Conservation (phyloP, 2,888 invertebrate species). For the Petrolisthes manimaculis region DNA sequence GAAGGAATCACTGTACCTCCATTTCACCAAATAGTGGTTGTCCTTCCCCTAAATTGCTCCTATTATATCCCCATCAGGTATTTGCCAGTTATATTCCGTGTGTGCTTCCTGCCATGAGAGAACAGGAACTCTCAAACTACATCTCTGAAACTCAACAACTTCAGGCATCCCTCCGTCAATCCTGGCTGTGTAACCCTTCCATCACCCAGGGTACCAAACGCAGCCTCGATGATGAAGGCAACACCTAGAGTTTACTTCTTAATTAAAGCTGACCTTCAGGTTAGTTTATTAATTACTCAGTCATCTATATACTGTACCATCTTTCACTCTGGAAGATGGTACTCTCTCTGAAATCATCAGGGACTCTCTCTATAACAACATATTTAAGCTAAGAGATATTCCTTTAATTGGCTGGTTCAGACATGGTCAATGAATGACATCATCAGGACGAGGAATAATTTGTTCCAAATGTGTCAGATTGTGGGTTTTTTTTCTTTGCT, state of each 20-base stretch:
- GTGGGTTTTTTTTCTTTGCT: too few relatives aligned
- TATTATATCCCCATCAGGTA: slow-evolving; percentile 13
- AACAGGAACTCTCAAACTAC: slow-evolving; percentile 46
- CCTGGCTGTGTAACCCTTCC: slow-evolving; percentile 20
- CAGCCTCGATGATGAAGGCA: slow-evolving; percentile 44
- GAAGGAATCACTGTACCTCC: background rate
- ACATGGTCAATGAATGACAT: too few relatives aligned
- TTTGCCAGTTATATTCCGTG: slow-evolving; percentile 53
- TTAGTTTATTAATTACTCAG: too few relatives aligned
- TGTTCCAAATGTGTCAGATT: too few relatives aligned
- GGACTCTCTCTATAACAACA: too few relatives aligned
- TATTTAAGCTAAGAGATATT: too few relatives aligned
- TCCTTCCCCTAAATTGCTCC: background rate
- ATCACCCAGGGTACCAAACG: slow-evolving; percentile 44
- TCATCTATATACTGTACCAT: too few relatives aligned
- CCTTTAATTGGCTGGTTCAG: too few relatives aligned
- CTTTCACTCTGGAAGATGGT: too few relatives aligned
- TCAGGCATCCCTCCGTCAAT: slow-evolving; percentile 46
- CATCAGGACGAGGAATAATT: too few relatives aligned
- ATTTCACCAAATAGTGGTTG: background rate
- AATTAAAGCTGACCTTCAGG: too few relatives aligned
- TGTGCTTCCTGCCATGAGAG: slow-evolving; percentile 50
- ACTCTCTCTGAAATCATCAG: too few relatives aligned
- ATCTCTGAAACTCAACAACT: slow-evolving; percentile 46
- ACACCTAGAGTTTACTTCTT: slow-evolving; percentile 15